Evolutionary conservation across 2,888 invertebrate species (phyloP), one percentile per base, ranked within the genome.

Genomic region (Drosophila recens): DNA sequence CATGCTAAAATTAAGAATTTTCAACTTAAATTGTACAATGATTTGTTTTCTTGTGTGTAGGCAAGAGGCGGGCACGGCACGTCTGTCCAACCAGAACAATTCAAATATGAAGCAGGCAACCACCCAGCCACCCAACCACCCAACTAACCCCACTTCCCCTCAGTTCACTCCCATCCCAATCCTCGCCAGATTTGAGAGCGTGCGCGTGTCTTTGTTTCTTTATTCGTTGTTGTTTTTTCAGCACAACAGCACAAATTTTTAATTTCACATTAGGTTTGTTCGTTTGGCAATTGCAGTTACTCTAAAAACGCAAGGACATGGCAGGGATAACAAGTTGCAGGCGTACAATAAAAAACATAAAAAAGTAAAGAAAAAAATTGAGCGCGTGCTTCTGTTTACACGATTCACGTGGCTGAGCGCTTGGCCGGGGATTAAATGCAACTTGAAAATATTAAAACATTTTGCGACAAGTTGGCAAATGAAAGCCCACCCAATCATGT

Each of bases 381-480:
- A 72, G 65, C 85, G 87, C 87, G 87, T 87, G 86, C 85, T 62
- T 54, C 67, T 87, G 85, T 89, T 87, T 89, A 79, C 82, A 71
- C 65, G 67, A 80, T 78, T 89, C 86, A 86, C 89, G 86, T 87
- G 86, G 79, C 87, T 79, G 64, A 63, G 56, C 79, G 75, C 61
- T 59, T 40, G 84, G 68, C 72, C 62, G 67, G 69, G 85, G 86
- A 87, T 87, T 87, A 89, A 87, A 87, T 84, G 82, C 89, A 87
- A 87, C 89, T 87, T 87, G 85, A 87, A 86, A 87, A 87, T 87
- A 89, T 89, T 87, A 87, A 87, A 87, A 87, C 86, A 87, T 87
- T 87, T 87, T 87, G 89, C 87, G 89, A 89, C 86, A 89, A 89
- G 86, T 89, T 87, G 87, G 82, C 89, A 87, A 88, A 88, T 86